Conservation (phyloP, 2,888 invertebrate species). For the Yponomeuta plumbellus region DNA sequence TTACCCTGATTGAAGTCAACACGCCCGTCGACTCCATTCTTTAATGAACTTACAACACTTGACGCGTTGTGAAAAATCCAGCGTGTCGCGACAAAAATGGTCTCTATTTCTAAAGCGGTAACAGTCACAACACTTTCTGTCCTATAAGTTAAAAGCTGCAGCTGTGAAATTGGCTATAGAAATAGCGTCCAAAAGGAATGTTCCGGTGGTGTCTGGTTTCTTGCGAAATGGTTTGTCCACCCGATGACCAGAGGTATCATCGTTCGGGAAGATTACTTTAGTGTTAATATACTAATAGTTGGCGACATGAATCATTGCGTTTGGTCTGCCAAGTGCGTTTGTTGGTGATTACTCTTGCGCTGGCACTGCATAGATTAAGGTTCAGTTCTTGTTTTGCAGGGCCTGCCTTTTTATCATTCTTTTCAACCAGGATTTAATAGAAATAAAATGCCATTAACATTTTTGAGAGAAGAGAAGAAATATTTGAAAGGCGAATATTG, state of each 20-base stretch:
- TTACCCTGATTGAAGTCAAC: neutral
- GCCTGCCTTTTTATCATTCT: too few species aligned
- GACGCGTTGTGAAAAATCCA: neutral
- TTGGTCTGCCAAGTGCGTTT: neutral
- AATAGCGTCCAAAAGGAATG: neutral
- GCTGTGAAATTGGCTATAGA: neutral
- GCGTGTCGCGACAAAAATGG: neutral
- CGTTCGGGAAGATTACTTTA: neutral
- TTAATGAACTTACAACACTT: neutral
- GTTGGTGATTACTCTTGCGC: neutral
- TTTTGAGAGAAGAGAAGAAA: too few species aligned
- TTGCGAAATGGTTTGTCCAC: neutral
- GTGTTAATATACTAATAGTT: neutral
- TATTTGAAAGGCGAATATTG: too few species aligned
- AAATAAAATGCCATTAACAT: too few species aligned
- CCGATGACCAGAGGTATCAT: neutral
- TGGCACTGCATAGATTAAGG: neutral
- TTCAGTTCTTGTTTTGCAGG: neutral
- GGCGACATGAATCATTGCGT: constrained; percentile 1
- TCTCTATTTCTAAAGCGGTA: neutral
- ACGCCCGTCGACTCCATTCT: neutral
- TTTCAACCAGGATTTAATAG: too few species aligned
- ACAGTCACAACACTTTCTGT: neutral
- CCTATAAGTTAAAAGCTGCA: neutral
- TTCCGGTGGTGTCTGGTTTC: neutral